phyloP scores from a whole-genome alignment of 2,888 invertebrate genomes.

The Philaethria dido region DNA sequence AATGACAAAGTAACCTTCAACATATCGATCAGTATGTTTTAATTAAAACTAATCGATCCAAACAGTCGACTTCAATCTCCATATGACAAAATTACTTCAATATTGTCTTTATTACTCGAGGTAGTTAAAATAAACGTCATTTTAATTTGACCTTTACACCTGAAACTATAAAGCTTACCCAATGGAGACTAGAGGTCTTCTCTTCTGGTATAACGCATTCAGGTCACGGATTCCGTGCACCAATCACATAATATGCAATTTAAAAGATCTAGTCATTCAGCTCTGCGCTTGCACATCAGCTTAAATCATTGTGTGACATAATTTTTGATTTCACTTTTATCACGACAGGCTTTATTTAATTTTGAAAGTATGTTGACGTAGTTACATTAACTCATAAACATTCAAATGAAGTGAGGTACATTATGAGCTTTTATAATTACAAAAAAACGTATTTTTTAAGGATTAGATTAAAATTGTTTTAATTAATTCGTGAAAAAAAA shows the following conservation, averaged over 20 bases:
- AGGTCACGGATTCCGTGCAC: constrained; percentile 58
- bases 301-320: constrained; percentile 15
- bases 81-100: constrained; percentile 7
- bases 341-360: too few relatives aligned
- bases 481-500: too few relatives aligned
- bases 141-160: neutral
- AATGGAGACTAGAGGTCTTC: constrained; percentile 13
- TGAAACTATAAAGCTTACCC: neutral
- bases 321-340: neutral
- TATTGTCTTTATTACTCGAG: neutral
- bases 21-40: constrained; percentile 44
- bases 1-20: constrained; percentile 44
- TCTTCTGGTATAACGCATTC: constrained; percentile 47
- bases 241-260: constrained; percentile 49
- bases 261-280: constrained; percentile 47
- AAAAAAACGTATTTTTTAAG: too few relatives aligned
- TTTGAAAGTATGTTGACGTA: neutral
- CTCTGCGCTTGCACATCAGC: constrained; percentile 39
- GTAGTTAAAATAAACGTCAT: neutral
- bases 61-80: constrained; percentile 30
- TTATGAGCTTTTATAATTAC: too few relatives aligned
- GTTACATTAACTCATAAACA: too few relatives aligned
- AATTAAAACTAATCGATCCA: constrained; percentile 45
- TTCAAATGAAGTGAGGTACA: too few relatives aligned
- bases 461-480: too few relatives aligned